A percentile compares a stretch with the other conserved stretches of the same genome.
Conservation (phyloP, 2,888 invertebrate genomes). For the Siphonodentalium dalli region DNA sequence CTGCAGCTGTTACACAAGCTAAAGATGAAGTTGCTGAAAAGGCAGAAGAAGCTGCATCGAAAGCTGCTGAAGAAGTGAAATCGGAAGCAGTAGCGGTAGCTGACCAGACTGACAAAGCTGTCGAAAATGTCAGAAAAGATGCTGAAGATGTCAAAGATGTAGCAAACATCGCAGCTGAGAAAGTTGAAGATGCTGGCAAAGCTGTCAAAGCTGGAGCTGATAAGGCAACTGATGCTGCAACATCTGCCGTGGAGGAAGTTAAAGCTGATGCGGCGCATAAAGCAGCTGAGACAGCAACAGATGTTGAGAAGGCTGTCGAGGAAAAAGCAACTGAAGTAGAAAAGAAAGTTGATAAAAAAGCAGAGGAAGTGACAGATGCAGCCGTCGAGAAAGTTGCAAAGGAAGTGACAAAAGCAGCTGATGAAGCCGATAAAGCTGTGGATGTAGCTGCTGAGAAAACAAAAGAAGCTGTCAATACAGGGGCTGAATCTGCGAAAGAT, state of each 20-base stretch:
- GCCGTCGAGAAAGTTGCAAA: conserved; percentile 1
- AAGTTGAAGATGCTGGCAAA: not conserved
- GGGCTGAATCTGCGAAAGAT: not conserved
- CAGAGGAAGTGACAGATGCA: no score
- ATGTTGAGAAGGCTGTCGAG: no score
- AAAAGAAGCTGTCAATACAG: conserved; percentile 13
- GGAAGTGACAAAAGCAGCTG: not conserved
- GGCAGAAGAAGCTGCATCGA: no score
- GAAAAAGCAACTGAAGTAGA: no score
- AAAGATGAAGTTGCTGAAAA: no score
- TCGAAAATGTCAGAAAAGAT: not conserved
- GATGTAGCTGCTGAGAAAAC: not conserved
- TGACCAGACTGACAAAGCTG: not conserved
- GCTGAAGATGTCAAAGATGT: not conserved
- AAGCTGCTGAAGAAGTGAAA: no score
- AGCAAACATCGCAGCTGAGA: not conserved
- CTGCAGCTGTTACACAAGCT: no score
- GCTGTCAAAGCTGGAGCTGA: not conserved
- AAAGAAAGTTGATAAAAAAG: no score
- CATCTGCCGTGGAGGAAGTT: no score
- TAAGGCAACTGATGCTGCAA: not conserved
- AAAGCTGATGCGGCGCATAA: no score
- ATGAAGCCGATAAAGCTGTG: not conserved
- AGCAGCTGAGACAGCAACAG: not conserved
- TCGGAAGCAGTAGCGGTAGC: not conserved